Evolutionary conservation across 2,113 vertebrate genomes (phyloP).

Genomic region (Notothenia rossii): DNA sequence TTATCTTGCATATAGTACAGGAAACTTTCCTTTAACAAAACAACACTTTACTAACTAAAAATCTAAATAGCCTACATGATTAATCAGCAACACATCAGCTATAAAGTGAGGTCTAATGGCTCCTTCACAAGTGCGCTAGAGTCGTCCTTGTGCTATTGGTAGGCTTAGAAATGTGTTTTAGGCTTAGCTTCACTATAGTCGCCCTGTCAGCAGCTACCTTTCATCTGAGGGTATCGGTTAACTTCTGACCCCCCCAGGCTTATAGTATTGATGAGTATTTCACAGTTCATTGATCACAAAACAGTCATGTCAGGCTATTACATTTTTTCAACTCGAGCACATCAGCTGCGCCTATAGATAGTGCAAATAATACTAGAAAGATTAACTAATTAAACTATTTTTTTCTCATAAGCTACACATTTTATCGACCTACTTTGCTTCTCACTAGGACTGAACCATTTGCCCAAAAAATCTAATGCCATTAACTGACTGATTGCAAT

Average conservation of each 20-base stretch:
- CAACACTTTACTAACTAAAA: neutral
- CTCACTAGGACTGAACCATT: no score
- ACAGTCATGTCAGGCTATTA: constrained; percentile 24
- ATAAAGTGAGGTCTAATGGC: neutral
- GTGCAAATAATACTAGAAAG: constrained; percentile 17
- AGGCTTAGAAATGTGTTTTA: constrained; percentile 30
- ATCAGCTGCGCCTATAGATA: constrained; percentile 11
- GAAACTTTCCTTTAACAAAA: neutral
- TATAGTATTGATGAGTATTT: constrained; percentile 9
- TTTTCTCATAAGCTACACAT: constrained; percentile 2
- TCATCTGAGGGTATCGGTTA: constrained; percentile 27
- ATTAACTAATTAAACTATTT: neutral
- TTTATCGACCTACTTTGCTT: neutral
- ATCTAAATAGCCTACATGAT: neutral
- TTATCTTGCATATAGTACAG: neutral
- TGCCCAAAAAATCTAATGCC: no score
- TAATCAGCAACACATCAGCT: constrained; percentile 4
- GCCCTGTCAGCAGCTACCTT: constrained; percentile 15
- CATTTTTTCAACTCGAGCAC: constrained; percentile 11
- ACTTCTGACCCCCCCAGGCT: constrained; percentile 20
- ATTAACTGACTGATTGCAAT: no score
- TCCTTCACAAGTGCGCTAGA: neutral
- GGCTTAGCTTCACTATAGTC: constrained; percentile 15
- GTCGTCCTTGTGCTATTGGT: neutral
- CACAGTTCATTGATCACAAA: constrained; percentile 38